A percentile compares a stretch with the other conserved stretches of the same genome.
phyloP scores from a whole-genome alignment of 2,888 invertebrate genomes.

The Drosophila barbarae region DNA sequence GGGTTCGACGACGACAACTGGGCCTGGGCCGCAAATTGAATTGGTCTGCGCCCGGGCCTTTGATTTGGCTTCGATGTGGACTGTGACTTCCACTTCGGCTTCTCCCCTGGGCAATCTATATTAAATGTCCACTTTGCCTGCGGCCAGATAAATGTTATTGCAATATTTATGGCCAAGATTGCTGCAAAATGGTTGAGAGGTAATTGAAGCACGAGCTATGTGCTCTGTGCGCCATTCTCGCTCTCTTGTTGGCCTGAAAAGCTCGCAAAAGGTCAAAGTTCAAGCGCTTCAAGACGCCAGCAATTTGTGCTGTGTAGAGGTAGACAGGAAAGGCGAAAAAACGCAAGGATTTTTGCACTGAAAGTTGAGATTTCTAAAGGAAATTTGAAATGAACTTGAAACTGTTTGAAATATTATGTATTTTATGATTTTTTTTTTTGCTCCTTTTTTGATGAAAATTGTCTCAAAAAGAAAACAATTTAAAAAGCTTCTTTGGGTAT shows the following conservation, averaged over 20 bases:
- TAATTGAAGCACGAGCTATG: constrained; percentile 32
- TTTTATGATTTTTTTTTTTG: not conserved
- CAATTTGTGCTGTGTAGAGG: constrained; percentile 6
- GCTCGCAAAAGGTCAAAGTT: constrained; percentile 53
- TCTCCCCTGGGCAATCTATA: constrained; percentile 21
- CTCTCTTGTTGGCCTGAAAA: constrained; percentile 6
- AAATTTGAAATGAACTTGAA: not conserved
- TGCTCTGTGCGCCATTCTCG: constrained; percentile 8
- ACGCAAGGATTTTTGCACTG: constrained; percentile 17
- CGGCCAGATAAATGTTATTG: constrained; percentile 41
- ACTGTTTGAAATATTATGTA: not conserved
- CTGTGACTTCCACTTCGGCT: not conserved
- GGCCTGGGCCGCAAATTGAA: constrained; percentile 33
- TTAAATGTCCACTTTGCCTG: constrained; percentile 36
- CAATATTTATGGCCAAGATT: constrained; percentile 38
- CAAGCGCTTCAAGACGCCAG: constrained; percentile 36
- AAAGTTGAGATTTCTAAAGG: not conserved
- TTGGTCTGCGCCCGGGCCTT: constrained; percentile 6
- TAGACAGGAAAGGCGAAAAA: constrained; percentile 4
- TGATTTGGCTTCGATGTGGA: constrained; percentile 7
- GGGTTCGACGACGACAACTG: constrained; percentile 22
- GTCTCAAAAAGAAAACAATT: not conserved
- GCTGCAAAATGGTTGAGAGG: constrained; percentile 26
- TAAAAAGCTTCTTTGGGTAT: no score
- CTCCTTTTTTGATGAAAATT: not conserved